phyloP scores from a whole-genome alignment of 2,888 invertebrate species.

The Orthonevra nobilis region DNA sequence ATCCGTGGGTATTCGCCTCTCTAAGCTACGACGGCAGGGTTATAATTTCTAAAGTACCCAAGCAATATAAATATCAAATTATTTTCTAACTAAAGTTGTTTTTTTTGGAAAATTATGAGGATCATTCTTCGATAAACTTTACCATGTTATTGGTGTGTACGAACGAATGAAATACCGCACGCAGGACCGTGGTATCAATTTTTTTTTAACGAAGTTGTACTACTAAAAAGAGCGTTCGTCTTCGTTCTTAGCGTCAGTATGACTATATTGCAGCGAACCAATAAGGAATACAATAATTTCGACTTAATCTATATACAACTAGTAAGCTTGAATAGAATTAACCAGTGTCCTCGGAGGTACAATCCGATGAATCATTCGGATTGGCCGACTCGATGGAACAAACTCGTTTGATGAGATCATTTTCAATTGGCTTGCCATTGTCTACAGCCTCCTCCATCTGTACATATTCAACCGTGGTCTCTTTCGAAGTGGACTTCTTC shows the following conservation, averaged over 20 bases:
- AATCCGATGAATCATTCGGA: constrained; percentile 85
- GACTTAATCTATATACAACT: no score
- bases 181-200: no score
- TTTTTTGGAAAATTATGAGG: no score
- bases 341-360: constrained; percentile 83
- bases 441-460: constrained; percentile 80
- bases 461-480: constrained; percentile 79
- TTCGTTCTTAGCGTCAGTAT: no score
- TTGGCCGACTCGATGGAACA: constrained; percentile 85
- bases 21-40: constrained; percentile 96
- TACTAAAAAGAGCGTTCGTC: no score
- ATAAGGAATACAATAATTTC: no score
- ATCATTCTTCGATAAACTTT: no score
- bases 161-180: no score
- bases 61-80: constrained; percentile 96
- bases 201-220: no score
- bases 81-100: constrained; percentile 84
- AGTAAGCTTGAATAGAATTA: no score
- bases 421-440: constrained; percentile 79
- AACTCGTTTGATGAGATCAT: constrained; percentile 78
- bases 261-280: no score
- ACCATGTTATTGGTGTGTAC: no score
- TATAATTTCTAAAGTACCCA: constrained; percentile 95
- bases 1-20: constrained; percentile 99
- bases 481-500: constrained; percentile 71